Evolutionary conservation across 2,888 invertebrate species (phyloP).

Genomic region (Pterostichus madidus): DNA sequence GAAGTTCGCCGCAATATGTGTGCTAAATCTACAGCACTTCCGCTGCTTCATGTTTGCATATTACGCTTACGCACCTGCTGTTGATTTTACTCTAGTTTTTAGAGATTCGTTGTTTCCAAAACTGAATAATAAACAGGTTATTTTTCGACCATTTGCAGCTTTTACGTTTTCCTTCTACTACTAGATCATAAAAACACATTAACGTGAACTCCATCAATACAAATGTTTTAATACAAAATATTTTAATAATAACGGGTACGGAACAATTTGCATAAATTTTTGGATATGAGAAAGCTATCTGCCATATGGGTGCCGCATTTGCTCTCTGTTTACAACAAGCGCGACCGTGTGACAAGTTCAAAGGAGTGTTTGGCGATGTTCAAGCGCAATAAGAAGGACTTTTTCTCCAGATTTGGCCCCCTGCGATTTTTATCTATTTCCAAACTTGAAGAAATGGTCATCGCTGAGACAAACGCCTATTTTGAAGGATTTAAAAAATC

Average conservation of each 20-base stretch:
- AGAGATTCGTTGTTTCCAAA: neutral
- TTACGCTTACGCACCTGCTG: slow-evolving; percentile 18
- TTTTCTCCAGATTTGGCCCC: no score
- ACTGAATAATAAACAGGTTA: neutral
- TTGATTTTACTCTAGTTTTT: slow-evolving; percentile 7
- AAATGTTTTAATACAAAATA: neutral
- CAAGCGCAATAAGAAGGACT: no score
- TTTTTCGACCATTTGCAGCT: neutral
- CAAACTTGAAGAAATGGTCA: no score
- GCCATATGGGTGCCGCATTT: no score
- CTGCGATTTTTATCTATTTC: no score
- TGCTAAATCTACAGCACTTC: neutral
- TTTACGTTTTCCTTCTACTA: neutral
- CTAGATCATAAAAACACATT: neutral
- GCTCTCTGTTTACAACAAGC: no score
- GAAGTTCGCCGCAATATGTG: slow-evolving; percentile 11
- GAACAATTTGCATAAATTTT: no score
- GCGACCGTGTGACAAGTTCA: no score
- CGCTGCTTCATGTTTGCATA: slow-evolving; percentile 5
- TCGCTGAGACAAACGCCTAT: no score
- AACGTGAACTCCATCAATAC: neutral
- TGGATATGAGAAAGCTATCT: no score
- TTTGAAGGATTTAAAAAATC: no score
- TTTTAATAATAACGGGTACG: neutral
- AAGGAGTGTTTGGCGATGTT: no score